Evolutionary conservation across 1,140 invertebrate species (phyloP).

Genomic region (Pararge aegeria): DNA sequence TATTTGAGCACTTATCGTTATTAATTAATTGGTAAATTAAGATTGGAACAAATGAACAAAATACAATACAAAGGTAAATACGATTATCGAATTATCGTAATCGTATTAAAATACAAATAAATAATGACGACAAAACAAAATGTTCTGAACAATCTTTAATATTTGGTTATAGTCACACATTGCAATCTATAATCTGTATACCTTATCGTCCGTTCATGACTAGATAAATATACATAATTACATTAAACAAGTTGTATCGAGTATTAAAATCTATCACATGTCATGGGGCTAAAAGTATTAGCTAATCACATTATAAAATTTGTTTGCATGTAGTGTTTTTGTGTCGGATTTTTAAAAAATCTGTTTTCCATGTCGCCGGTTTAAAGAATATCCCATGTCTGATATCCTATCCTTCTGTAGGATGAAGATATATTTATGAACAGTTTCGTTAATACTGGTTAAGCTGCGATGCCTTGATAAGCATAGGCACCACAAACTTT

Average conservation of each 20-base stretch:
- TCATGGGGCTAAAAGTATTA: too few relatives aligned
- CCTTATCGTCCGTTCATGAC: background rate
- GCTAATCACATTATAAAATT: background rate
- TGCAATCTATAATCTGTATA: conserved; percentile 8
- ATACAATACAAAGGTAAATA: background rate
- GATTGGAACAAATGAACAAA: background rate
- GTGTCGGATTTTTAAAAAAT: too few relatives aligned
- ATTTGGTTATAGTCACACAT: conserved; percentile 3
- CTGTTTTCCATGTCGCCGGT: too few relatives aligned
- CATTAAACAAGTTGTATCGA: background rate
- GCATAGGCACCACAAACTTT: too few relatives aligned
- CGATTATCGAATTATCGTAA: background rate
- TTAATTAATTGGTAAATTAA: conserved; percentile 8
- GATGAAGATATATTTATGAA: too few relatives aligned
- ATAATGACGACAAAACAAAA: conserved; percentile 1
- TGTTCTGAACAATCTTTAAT: conserved; percentile 6
- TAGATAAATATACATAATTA: conserved; percentile 1
- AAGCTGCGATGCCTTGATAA: too few relatives aligned
- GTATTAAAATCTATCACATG: too few relatives aligned
- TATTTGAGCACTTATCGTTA: conserved; percentile 27
- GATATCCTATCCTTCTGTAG: too few relatives aligned
- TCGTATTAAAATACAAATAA: conserved; percentile 6
- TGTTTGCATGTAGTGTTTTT: too few relatives aligned
- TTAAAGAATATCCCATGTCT: too few relatives aligned
- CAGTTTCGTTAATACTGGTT: too few relatives aligned